phyloP scores from a whole-genome alignment of 2,888 invertebrate genomes.

The Drosophila hawaiiensis region DNA sequence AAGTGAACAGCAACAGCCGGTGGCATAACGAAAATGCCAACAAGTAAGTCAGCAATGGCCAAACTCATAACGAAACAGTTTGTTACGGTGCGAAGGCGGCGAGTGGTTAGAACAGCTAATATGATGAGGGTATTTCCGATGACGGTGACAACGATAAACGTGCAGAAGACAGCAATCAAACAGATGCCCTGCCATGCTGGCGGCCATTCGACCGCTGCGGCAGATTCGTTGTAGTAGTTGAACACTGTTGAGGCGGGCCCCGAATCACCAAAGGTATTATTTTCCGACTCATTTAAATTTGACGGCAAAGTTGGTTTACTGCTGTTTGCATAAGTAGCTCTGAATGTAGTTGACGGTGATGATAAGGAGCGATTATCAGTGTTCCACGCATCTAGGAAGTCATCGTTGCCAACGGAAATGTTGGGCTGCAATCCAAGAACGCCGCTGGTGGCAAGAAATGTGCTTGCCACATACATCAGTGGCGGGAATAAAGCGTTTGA shows the following conservation, averaged over 20 bases:
- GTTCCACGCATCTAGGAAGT: constrained; percentile 53
- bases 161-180: constrained; percentile 88
- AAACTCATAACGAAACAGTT: constrained; percentile 98
- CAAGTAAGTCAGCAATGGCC: constrained; percentile 96
- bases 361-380: constrained; percentile 41
- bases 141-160: constrained; percentile 90
- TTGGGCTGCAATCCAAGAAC: constrained; percentile 58
- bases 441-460: constrained; percentile 64
- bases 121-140: constrained; percentile 96
- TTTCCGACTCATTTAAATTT: constrained; percentile 40
- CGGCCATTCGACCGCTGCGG: constrained; percentile 73
- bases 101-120: constrained; percentile 93
- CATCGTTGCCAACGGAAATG: constrained; percentile 65
- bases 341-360: constrained; percentile 26
- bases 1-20: constrained; percentile 94
- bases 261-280: constrained; percentile 29
- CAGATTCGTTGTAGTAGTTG: constrained; percentile 74
- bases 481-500: constrained; percentile 52
- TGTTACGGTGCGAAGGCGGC: constrained; percentile 95
- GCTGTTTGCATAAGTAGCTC: constrained; percentile 3
- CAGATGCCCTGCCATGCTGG: constrained; percentile 86
- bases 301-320: constrained; percentile 27
- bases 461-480: constrained; percentile 74
- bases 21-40: constrained; percentile 97
- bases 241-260: constrained; percentile 51